Conservation (phyloP, 2,797 vertebrate species). For the Denticeps clupeoides region DNA sequence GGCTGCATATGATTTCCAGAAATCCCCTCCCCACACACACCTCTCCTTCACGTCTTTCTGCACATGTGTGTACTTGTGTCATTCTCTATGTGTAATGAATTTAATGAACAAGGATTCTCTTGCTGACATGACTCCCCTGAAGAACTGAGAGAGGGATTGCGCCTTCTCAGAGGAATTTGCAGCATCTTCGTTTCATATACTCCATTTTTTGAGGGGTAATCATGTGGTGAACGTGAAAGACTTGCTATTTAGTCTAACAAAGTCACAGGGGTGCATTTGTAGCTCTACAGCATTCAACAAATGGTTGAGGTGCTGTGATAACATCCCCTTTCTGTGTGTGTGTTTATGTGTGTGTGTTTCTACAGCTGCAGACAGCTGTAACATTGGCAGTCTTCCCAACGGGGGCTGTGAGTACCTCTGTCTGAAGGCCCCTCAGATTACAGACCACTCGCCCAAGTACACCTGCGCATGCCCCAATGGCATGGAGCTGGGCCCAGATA, state of each 20-base stretch:
- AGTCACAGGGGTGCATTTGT: too few relatives aligned
- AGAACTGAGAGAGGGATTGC: neutral
- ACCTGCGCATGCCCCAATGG: slow-evolving; percentile 90
- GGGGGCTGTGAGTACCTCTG: slow-evolving; percentile 95
- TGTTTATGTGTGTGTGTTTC: neutral
- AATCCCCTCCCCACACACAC: too few relatives aligned
- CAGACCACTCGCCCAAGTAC: slow-evolving; percentile 84
- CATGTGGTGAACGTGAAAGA: too few relatives aligned
- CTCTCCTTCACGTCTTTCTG: too few relatives aligned
- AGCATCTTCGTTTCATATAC: neutral
- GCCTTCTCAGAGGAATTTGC: neutral
- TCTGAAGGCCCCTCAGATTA: slow-evolving; percentile 91
- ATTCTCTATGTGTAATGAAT: neutral
- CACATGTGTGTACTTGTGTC: too few relatives aligned
- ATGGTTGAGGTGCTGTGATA: too few relatives aligned
- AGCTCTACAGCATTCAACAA: too few relatives aligned
- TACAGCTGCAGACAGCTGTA: slow-evolving; percentile 80
- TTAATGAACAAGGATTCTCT: neutral
- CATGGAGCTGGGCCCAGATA: slow-evolving; percentile 86
- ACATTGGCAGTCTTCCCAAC: slow-evolving; percentile 76
- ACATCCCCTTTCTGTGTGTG: neutral
- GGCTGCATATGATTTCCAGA: too few relatives aligned
- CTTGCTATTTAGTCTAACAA: too few relatives aligned
- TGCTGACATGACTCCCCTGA: neutral
- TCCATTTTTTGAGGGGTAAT: too few relatives aligned